Evolutionary conservation across 2,797 vertebrate species (phyloP).

Genomic region (Pipistrellus pipistrellus): DNA sequence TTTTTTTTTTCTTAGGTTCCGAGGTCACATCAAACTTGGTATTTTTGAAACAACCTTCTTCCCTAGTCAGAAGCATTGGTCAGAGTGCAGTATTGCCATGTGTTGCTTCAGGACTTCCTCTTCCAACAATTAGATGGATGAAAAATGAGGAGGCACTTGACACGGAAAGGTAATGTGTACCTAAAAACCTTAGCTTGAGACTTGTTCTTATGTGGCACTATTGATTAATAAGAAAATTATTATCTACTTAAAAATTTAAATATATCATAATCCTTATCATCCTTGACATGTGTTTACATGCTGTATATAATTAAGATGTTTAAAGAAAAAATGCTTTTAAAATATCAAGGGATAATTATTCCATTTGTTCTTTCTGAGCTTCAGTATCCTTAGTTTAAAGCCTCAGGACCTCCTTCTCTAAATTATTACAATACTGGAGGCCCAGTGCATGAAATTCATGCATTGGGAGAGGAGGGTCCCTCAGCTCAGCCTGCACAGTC

Average conservation of each 20-base stretch:
- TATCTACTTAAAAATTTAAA: constrained; percentile 46
- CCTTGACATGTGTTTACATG: constrained; percentile 35
- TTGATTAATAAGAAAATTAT: constrained; percentile 44
- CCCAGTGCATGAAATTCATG: too few relatives aligned
- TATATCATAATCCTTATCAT: constrained; percentile 46
- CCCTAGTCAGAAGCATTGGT: constrained; percentile 89
- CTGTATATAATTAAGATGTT: background rate
- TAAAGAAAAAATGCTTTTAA: constrained; percentile 63
- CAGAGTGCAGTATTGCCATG: constrained; percentile 92
- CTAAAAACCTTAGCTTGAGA: accelerated
- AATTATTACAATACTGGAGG: background rate
- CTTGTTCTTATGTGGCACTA: constrained; percentile 51
- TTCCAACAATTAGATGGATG: constrained; percentile 91
- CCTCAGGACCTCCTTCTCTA: background rate
- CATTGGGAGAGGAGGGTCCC: too few relatives aligned
- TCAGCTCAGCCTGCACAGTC: too few relatives aligned
- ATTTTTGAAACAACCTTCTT: constrained; percentile 91
- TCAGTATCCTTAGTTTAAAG: background rate
- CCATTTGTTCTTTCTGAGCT: constrained; percentile 39
- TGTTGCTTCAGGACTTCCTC: constrained; percentile 89
- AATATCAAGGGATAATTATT: constrained; percentile 39
- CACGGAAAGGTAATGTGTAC: constrained; percentile 83
- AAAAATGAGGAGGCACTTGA: constrained; percentile 89
- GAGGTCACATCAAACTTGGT: constrained; percentile 89
- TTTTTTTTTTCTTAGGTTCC: constrained; percentile 87